Percentiles rank a stretch among this genome's conserved stretches.
Conservation (phyloP, 2,113 vertebrate genomes). For the Gopherus evgoodei region DNA sequence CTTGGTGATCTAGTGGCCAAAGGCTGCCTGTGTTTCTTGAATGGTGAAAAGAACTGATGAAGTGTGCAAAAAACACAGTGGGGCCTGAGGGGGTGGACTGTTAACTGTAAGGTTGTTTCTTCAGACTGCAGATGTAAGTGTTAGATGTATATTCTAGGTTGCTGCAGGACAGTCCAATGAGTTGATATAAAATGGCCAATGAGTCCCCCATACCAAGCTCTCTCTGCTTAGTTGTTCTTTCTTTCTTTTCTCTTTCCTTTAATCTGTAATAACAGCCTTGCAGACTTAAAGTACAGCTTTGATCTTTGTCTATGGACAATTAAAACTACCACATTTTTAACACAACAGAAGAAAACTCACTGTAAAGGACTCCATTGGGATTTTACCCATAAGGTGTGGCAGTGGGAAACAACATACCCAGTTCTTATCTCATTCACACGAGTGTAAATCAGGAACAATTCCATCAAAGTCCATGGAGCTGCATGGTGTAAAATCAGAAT, state of each 20-base stretch:
- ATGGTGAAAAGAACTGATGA: not conserved
- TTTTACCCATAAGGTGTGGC: not conserved
- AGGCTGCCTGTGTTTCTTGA: not conserved
- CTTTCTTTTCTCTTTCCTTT: not conserved
- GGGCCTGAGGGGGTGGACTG: not conserved
- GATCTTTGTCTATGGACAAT: not conserved
- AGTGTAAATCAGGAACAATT: not conserved
- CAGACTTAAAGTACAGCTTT: not conserved
- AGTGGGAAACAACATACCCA: not conserved
- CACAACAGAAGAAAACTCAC: not conserved
- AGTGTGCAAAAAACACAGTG: not conserved
- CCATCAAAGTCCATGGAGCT: not conserved
- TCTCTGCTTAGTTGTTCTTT: not conserved
- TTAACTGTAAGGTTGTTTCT: not conserved
- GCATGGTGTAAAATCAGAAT: not conserved
- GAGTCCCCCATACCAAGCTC: not conserved
- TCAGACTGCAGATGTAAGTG: not conserved
- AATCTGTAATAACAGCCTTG: not conserved
- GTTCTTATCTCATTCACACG: not conserved
- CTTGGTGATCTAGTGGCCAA: not conserved
- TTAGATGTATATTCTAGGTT: not conserved
- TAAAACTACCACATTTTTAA: not conserved
- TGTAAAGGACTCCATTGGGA: not conserved
- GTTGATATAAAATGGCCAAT: not conserved
- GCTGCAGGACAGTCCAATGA: not conserved